A percentile compares a stretch with the other conserved stretches of the same genome.
Conservation (phyloP, 2,113 vertebrate species). For the Sapajus apella region DNA sequence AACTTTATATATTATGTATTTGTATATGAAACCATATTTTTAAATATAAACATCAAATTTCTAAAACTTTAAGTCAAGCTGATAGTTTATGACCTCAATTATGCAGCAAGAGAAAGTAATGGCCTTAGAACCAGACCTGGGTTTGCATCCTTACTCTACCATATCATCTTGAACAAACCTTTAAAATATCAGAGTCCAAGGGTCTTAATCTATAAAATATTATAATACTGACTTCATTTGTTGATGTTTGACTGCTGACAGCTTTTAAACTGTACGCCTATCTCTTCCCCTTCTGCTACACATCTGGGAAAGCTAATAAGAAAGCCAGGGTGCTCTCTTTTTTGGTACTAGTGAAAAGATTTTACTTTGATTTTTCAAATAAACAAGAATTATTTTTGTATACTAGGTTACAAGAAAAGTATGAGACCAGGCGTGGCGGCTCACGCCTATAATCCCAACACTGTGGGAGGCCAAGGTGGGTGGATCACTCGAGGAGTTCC, state of each 20-base stretch:
- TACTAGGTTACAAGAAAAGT: not conserved
- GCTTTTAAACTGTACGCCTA: not conserved
- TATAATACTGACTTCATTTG: not conserved
- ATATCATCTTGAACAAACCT: not conserved
- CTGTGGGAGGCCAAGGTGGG: too few species aligned
- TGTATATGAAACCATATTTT: not conserved
- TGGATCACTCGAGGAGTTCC: too few species aligned
- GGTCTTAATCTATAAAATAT: not conserved
- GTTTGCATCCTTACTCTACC: not conserved
- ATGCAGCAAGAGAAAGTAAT: not conserved
- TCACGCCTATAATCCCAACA: too few species aligned
- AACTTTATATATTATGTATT: not conserved
- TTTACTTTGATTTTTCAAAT: not conserved
- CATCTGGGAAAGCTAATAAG: not conserved
- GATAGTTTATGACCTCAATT: not conserved
- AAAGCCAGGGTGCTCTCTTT: not conserved
- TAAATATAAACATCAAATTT: not conserved
- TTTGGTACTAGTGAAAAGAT: not conserved
- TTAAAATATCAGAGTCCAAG: not conserved
- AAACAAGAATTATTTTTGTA: constrained; percentile 16
- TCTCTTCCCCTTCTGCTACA: not conserved
- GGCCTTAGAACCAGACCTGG: not conserved
- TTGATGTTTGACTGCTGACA: not conserved
- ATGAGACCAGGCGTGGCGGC: not conserved
- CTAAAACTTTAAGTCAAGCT: not conserved